Conservation (phyloP, 1,140 invertebrate species). For the Drosophila sulfurigaster region DNA sequence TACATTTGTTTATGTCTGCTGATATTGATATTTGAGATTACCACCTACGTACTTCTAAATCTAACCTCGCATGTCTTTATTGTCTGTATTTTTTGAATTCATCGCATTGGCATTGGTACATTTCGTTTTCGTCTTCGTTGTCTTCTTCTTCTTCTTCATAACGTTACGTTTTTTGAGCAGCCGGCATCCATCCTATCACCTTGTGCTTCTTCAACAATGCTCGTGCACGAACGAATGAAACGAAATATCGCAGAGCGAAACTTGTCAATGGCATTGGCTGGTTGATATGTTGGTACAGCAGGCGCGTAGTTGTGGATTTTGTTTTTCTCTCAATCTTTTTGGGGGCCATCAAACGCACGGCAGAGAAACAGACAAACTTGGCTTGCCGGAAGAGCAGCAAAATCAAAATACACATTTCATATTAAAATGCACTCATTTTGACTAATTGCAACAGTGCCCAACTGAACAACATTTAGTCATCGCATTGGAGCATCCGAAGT, state of each 20-base stretch:
- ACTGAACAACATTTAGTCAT: background rate
- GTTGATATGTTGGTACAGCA: slow-evolving; percentile 9
- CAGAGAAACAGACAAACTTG: slow-evolving; percentile 4
- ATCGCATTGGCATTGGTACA: slow-evolving; percentile 37
- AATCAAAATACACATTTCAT: slow-evolving; percentile 23
- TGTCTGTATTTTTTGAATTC: slow-evolving; percentile 39
- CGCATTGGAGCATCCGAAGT: slow-evolving; percentile 1
- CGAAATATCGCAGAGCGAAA: slow-evolving; percentile 33
- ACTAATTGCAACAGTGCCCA: slow-evolving; percentile 5
- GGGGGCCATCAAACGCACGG: slow-evolving; percentile 18
- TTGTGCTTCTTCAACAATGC: slow-evolving; percentile 48
- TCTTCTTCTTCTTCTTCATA: slow-evolving; percentile 11
- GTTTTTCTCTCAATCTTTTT: slow-evolving; percentile 12
- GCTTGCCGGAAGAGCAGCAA: slow-evolving; percentile 32
- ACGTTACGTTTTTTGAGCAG: slow-evolving; percentile 46
- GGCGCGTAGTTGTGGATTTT: slow-evolving; percentile 37
- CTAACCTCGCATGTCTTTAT: slow-evolving; percentile 29
- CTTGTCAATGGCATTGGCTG: slow-evolving; percentile 56
- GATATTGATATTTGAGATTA: slow-evolving; percentile 8
- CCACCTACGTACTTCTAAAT: slow-evolving; percentile 13
- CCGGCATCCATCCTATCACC: slow-evolving; percentile 51
- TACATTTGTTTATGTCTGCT: background rate
- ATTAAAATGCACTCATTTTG: slow-evolving; percentile 6
- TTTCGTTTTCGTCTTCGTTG: slow-evolving; percentile 6
- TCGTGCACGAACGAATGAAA: slow-evolving; percentile 6